These are phyloP conservation scores for Arvicanthis niloticus DNA, from an alignment of 2,113 vertebrate genomes.

Conservation along the genomic window DNA sequence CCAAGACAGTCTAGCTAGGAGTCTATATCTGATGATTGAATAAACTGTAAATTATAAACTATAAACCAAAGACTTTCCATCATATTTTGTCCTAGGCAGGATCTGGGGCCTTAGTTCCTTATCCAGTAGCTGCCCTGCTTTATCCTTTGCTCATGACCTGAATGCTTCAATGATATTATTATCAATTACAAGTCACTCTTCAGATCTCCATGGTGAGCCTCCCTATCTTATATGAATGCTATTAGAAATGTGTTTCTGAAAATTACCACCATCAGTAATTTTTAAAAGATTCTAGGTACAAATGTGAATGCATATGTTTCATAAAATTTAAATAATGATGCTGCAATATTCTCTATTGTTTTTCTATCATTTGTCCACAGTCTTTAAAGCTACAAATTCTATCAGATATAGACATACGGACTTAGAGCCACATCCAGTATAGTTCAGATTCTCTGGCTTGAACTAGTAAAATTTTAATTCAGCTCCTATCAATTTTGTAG, in stretches of 20 bases:
- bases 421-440: not conserved
- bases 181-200: not conserved
- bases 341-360: not conserved
- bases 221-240: not conserved
- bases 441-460: not conserved
- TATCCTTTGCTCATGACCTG: not conserved
- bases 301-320: not conserved
- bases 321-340: not conserved
- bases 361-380: not conserved
- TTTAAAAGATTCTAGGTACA: not conserved
- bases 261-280: fast-evolving
- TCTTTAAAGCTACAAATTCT: not conserved
- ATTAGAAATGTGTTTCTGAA: not conserved
- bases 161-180: not conserved
- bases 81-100: not conserved
- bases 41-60: not conserved
- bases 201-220: not conserved
- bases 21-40: not conserved
- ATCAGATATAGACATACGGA: not conserved
- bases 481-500: not conserved
- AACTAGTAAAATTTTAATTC: not conserved
- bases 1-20: not conserved
- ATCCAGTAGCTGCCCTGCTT: not conserved
- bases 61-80: not conserved
- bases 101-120: not conserved